These are phyloP conservation scores for Artibeus jamaicensis DNA, from an alignment of 2,797 vertebrate species.

Conservation along the genomic window DNA sequence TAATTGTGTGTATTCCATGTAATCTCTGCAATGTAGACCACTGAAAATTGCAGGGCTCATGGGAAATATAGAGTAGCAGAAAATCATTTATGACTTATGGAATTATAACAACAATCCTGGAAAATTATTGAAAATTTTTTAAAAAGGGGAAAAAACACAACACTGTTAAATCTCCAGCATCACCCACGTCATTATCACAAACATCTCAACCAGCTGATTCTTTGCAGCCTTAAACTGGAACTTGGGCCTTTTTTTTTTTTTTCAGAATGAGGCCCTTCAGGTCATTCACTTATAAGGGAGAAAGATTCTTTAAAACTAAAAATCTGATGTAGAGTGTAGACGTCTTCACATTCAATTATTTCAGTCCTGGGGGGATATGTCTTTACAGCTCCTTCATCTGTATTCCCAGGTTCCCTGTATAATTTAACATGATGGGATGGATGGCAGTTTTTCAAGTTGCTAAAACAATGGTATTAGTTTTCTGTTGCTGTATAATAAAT, in stretches of 20 bases:
- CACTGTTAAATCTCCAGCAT: not conserved
- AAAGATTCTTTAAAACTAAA: constrained; percentile 22
- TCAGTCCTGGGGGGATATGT: not conserved
- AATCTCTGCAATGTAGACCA: not conserved
- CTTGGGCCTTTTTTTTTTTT: not conserved
- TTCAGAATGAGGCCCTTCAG: not conserved
- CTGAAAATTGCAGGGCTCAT: not conserved
- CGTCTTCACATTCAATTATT: not conserved
- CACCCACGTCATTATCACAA: not conserved
- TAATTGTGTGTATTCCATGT: not conserved
- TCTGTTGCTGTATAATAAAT: not conserved
- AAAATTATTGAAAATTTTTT: not conserved
- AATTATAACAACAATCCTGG: not conserved
- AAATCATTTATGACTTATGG: not conserved
- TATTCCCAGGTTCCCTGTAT: not conserved
- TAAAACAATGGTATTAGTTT: not conserved
- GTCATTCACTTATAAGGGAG: not conserved
- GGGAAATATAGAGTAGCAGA: not conserved
- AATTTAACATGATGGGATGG: not conserved
- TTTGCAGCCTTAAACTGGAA: not conserved
- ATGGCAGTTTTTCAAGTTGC: not conserved
- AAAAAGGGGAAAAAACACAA: not conserved
- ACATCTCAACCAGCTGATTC: not conserved
- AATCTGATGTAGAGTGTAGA: not conserved
- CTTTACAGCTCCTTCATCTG: not conserved